Percentiles rank a stretch among this genome's conserved stretches.
Evolutionary conservation across 2,888 invertebrate genomes (phyloP).

Genomic region (Mactromeris polynyma): DNA sequence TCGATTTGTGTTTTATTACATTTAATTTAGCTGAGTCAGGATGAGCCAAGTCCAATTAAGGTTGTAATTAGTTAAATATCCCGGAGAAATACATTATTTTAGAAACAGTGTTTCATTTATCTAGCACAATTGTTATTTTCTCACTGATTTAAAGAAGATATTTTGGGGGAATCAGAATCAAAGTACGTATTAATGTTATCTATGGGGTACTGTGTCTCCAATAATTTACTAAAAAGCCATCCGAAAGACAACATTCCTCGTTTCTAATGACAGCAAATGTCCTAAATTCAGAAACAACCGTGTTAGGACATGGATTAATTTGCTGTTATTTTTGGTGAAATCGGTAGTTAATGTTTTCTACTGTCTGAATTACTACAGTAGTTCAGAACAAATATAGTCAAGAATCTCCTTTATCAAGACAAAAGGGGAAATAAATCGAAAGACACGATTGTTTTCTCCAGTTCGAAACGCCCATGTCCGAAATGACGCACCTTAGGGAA

Average conservation of each 20-base stretch:
- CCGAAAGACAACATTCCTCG: not conserved
- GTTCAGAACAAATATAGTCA: too few species aligned
- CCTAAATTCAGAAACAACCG: not conserved
- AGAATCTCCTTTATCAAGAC: too few species aligned
- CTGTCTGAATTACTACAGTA: too few species aligned
- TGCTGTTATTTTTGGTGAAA: not conserved
- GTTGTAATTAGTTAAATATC: not conserved
- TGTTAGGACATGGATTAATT: not conserved
- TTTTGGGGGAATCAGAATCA: not conserved
- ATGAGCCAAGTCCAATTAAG: not conserved
- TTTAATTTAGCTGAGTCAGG: not conserved
- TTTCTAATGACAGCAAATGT: not conserved
- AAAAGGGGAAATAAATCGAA: too few species aligned
- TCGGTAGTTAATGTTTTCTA: not conserved
- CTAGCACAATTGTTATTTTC: not conserved
- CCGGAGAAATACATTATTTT: not conserved
- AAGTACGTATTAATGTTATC: not conserved
- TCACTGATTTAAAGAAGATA: not conserved
- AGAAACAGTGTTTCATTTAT: not conserved
- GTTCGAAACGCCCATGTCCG: too few species aligned
- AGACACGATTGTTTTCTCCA: too few species aligned
- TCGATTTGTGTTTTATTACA: not conserved
- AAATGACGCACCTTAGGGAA: too few species aligned
- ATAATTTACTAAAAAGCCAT: not conserved
- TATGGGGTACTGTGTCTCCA: not conserved